Evolutionary conservation across 2,888 invertebrate genomes (phyloP).

Genomic region (Parochlus steinenii): DNA sequence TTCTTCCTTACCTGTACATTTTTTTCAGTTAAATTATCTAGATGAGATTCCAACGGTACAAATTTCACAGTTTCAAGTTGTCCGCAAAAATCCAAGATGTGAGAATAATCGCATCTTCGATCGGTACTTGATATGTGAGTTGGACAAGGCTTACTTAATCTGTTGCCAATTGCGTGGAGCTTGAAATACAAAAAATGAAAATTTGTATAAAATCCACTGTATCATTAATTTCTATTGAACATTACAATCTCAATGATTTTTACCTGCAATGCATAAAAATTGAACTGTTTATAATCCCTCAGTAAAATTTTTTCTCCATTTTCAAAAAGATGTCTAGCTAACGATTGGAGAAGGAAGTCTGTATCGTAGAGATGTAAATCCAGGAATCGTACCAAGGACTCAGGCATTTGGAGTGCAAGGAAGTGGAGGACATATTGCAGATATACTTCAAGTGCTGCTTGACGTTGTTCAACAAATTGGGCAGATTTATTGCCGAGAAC

Average conservation of each 20-base stretch:
- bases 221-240: background rate
- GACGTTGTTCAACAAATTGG: conserved; percentile 69
- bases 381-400: conserved; percentile 65
- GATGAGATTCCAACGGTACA: no score
- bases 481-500: conserved; percentile 80
- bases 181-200: conserved; percentile 31
- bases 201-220: conserved; percentile 3
- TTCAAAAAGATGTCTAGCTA: conserved; percentile 61
- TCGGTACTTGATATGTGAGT: conserved; percentile 58
- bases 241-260: conserved; percentile 12
- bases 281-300: conserved; percentile 42
- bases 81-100: conserved; percentile 74
- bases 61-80: conserved; percentile 52
- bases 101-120: conserved; percentile 74
- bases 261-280: conserved; percentile 67
- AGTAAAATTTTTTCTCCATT: conserved; percentile 53
- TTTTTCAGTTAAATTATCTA: no score
- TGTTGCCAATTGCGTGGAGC: conserved; percentile 78
- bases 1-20: no score
- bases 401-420: conserved; percentile 62
- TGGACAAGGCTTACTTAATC: conserved; percentile 74
- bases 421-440: conserved; percentile 58
- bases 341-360: conserved; percentile 64
- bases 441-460: conserved; percentile 65
- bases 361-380: conserved; percentile 83